Evolutionary conservation across 2,888 invertebrate species (phyloP), one percentile per base, ranked within the genome.

Genomic region (Atethmia centrago): DNA sequence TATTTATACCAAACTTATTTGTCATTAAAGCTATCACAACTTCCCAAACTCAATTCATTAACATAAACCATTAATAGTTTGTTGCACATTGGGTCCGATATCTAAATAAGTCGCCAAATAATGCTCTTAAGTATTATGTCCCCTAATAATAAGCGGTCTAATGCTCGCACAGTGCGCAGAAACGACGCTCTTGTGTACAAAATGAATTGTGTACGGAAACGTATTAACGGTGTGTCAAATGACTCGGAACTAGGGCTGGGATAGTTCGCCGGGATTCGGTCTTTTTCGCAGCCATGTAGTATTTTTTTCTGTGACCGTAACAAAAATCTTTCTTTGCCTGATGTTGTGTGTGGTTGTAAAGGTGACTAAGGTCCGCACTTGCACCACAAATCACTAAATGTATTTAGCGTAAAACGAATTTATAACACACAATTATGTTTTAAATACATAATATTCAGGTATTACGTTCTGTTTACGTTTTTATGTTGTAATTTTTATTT

Each of bases 11-110:
- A 71, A 40, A 49, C 51, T 45, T 64, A 80, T 74, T 78, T 74
- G 82, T 73, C 71, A 69, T 21, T 51, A 64, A 64, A 51, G 64
- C n/a, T 51, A 51, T n/a, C n/a, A 31, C 40, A 79, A 74, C 82
- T 72, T 67, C 58, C 53, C 45, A 47, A 83, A 87, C 88, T 75
- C 81, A 82, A 88, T 85, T 84, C 74, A 94, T 95, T 94, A 93
- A 87, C 95, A 95, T 95, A 93, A 94, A 92, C 92, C 91, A 89
- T 86, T 90, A 86, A 92, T 93, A 90, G 90, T 89, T 64, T 7
- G 42, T 42, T 66, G 77, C 87, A 87, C 91, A 93, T 93, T 94
- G 93, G 92, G 90, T 90, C 42, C 49, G 55, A 84, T 84, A 82
- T 82, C 61, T 85, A 83, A 84, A 85, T 83, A 85, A 88, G 89